Evolutionary conservation across 2,113 vertebrate genomes (phyloP).

Genomic region (Serilophus lunatus): DNA sequence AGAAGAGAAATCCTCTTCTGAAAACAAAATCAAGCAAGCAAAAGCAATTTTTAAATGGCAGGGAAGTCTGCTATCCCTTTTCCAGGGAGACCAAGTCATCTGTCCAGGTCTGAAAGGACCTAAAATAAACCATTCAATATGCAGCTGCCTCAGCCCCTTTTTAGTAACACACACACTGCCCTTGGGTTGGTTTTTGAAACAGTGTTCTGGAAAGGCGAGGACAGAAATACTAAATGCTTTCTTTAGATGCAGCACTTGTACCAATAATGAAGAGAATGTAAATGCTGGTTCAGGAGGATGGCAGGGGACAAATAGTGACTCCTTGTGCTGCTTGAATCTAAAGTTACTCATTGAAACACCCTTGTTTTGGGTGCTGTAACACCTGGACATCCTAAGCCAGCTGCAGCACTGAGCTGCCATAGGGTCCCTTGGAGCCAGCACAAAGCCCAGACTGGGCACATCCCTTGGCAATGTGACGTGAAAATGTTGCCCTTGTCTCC

Average conservation of each 20-base stretch:
- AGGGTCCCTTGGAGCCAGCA: neutral
- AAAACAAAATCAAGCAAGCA: neutral
- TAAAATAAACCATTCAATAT: constrained; percentile 44
- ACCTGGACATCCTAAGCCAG: neutral
- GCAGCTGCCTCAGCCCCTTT: constrained; percentile 3
- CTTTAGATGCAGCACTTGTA: neutral
- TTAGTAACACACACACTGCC: neutral
- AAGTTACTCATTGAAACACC: neutral
- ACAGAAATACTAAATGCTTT: neutral
- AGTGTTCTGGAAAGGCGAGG: neutral
- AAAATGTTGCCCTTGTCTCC: neutral
- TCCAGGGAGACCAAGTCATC: constrained; percentile 10
- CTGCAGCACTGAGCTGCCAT: neutral
- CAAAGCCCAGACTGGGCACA: neutral
- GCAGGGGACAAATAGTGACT: neutral
- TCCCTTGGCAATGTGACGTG: neutral
- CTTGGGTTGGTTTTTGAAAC: neutral
- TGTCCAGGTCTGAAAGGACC: constrained; percentile 10
- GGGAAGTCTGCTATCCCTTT: neutral
- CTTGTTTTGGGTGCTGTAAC: neutral
- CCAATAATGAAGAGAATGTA: neutral
- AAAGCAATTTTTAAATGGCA: constrained; percentile 10
- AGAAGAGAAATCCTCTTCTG: neutral
- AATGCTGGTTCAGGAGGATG: neutral
- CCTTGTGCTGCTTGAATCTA: neutral